Evolutionary conservation across 2,797 vertebrate genomes (phyloP).

Genomic region (Perodicticus potto): DNA sequence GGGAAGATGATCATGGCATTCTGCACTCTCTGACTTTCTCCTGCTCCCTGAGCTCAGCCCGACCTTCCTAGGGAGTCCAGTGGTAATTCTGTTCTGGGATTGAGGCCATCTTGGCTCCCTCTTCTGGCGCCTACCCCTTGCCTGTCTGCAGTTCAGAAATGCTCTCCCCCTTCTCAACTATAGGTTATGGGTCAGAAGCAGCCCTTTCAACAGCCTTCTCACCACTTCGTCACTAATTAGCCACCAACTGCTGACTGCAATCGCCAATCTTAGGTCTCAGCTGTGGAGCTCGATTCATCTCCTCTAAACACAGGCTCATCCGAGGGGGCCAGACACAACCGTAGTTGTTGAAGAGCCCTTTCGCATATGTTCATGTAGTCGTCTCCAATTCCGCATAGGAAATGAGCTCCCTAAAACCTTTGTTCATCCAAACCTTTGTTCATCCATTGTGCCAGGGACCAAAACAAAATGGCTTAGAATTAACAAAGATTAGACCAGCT

Average conservation of each 20-base stretch:
- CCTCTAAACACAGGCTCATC: constrained; percentile 33
- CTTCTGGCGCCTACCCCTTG: neutral
- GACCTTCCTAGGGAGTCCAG: neutral
- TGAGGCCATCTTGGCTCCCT: neutral
- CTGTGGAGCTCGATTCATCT: neutral
- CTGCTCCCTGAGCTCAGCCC: neutral
- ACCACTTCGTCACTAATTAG: constrained; percentile 20
- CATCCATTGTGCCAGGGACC: neutral
- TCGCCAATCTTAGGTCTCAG: constrained; percentile 1
- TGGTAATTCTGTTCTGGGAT: constrained; percentile 16
- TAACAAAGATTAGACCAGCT: neutral
- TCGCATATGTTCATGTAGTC: neutral
- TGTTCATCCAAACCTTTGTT: constrained; percentile 34
- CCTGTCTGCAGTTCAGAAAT: constrained; percentile 36
- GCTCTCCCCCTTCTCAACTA: neutral
- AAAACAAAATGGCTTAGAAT: constrained; percentile 59
- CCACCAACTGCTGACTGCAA: neutral
- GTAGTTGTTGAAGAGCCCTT: neutral
- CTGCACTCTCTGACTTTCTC: neutral
- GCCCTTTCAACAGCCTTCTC: neutral
- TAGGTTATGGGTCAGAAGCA: neutral
- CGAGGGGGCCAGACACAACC: neutral
- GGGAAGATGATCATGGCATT: neutral
- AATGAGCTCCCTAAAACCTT: constrained; percentile 27
- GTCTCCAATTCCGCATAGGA: neutral